Percentiles rank a stretch among this genome's conserved stretches.
These are phyloP conservation scores for Notamacropus eugenii DNA, from an alignment of 2,797 vertebrate genomes.

Conservation along the genomic window DNA sequence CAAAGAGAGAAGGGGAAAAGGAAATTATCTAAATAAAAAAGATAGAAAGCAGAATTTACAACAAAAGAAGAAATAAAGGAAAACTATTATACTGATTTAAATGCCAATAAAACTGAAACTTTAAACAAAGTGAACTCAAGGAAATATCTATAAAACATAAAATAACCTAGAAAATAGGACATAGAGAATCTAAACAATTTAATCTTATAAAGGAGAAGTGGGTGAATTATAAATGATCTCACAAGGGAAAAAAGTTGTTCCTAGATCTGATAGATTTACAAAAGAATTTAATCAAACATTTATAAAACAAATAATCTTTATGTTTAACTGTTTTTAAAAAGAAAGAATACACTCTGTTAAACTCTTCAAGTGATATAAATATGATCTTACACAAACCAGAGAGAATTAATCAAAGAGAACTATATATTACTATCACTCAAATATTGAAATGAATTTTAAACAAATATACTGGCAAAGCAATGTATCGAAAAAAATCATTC, in stretches of 20 bases:
- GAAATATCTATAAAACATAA: not conserved
- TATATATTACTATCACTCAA: not conserved
- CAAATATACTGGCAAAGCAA: not conserved
- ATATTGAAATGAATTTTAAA: not conserved
- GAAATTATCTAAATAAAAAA: no score
- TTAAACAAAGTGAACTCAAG: not conserved
- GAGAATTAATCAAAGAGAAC: not conserved
- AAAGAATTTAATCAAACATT: not conserved
- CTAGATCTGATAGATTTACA: not conserved
- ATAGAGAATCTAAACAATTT: not conserved
- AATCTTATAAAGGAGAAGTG: not conserved
- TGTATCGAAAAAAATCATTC: not conserved
- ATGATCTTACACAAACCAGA: not conserved
- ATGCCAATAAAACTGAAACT: not conserved
- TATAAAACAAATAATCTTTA: not conserved
- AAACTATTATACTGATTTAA: no score
- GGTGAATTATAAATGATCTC: not conserved
- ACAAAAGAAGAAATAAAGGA: no score
- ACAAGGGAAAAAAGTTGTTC: not conserved
- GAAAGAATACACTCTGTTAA: not conserved
- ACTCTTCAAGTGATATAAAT: not conserved
- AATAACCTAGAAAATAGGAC: not conserved
- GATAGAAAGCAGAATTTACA: no score
- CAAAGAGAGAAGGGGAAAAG: no score
- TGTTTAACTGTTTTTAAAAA: not conserved